Percentiles rank a stretch among this genome's conserved stretches.
Conservation (phyloP, 2,888 invertebrate species). For the Brachylomia viminalis region DNA sequence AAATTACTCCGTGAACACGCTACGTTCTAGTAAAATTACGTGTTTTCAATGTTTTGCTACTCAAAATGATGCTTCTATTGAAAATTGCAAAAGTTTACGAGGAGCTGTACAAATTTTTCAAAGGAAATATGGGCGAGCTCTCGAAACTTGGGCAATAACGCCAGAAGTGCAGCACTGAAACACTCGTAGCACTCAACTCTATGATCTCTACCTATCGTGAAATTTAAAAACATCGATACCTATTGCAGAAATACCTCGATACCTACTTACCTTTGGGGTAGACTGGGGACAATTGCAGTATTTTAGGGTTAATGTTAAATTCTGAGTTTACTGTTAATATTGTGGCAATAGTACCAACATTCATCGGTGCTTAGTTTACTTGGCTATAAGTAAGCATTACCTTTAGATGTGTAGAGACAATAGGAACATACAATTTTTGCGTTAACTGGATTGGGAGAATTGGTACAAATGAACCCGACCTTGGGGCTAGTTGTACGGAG, state of each 20-base stretch:
- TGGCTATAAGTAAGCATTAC: too few species aligned
- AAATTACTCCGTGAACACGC: constrained; percentile 36
- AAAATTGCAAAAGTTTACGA: constrained; percentile 72
- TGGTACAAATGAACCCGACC: too few species aligned
- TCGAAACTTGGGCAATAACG: constrained; percentile 73
- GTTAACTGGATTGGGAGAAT: too few species aligned
- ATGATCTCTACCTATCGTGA: constrained; percentile 32
- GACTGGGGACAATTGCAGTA: too few species aligned
- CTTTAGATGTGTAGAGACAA: too few species aligned
- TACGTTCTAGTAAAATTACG: constrained; percentile 36
- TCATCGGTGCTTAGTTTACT: too few species aligned
- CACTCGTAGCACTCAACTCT: constrained; percentile 27
- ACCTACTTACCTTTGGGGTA: too few species aligned
- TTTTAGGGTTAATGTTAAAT: too few species aligned
- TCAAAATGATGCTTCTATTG: constrained; percentile 58
- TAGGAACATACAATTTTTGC: too few species aligned
- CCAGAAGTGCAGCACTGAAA: constrained; percentile 50
- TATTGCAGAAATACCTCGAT: not conserved
- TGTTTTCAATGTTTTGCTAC: constrained; percentile 35
- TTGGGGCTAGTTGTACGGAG: too few species aligned
- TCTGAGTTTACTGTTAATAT: too few species aligned
- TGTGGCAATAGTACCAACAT: too few species aligned
- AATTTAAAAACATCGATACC: constrained; percentile 26
- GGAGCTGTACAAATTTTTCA: constrained; percentile 65
- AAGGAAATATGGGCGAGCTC: constrained; percentile 65